Conservation (phyloP, 2,888 invertebrate species). For the Eudemis profundana region DNA sequence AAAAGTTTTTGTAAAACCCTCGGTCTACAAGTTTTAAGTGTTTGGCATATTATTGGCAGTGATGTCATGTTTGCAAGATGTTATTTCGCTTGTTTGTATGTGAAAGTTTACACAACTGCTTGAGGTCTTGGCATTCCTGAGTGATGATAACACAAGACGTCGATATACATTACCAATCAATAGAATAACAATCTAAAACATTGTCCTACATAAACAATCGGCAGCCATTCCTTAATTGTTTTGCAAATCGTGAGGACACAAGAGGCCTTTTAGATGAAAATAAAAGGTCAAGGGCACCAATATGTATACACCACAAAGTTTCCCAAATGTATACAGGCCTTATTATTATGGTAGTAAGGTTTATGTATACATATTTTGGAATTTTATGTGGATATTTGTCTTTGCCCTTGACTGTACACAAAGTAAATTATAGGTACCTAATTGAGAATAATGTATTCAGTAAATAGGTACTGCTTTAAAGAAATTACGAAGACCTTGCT, state of each 20-base stretch:
- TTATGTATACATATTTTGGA: no score
- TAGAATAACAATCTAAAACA: not conserved
- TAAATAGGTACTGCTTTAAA: not conserved
- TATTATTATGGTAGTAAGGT: no score
- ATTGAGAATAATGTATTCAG: no score
- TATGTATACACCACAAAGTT: no score
- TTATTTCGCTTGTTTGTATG: slow-evolving; percentile 46
- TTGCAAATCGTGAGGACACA: no score
- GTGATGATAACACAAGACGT: slow-evolving; percentile 40
- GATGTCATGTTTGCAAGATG: slow-evolving; percentile 8
- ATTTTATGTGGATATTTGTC: no score
- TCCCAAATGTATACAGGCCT: no score
- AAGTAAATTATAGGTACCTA: no score
- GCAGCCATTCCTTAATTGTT: not conserved
- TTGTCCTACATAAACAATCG: not conserved
- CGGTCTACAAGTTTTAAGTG: not conserved
- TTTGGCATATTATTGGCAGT: not conserved
- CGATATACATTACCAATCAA: not conserved
- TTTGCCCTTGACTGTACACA: no score
- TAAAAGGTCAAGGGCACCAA: no score
- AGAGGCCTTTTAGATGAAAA: no score
- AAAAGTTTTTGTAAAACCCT: not conserved
- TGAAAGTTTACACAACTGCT: slow-evolving; percentile 62
- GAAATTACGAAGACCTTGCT: slow-evolving; percentile 11
- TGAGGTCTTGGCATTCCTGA: slow-evolving; percentile 52